These are phyloP conservation scores for Capra hircus DNA, from an alignment of 2,113 vertebrate species.

Conservation along the genomic window DNA sequence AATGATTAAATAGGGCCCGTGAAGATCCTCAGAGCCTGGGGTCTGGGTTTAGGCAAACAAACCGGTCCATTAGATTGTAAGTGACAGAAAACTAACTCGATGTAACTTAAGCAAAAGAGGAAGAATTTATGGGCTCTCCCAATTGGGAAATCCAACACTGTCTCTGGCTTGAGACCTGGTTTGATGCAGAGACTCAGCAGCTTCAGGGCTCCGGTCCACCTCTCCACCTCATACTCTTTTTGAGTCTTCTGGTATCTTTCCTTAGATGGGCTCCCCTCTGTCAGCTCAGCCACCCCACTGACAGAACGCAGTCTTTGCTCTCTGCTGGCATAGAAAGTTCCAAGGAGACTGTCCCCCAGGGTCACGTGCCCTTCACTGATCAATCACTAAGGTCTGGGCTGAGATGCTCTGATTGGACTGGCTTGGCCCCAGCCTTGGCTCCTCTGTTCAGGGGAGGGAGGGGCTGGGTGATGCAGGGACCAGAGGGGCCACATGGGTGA, in stretches of 20 bases:
- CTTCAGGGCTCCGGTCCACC: background rate
- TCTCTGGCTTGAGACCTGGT: background rate
- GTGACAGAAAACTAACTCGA: background rate
- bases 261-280: background rate
- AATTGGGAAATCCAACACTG: background rate
- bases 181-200: background rate
- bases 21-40: background rate
- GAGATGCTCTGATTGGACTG: background rate
- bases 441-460: background rate
- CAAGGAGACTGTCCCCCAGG: background rate
- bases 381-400: background rate
- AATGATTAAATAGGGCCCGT: background rate
- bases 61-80: background rate
- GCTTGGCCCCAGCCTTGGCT: background rate
- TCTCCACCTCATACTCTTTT: background rate
- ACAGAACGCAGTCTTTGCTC: background rate
- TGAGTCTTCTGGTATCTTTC: background rate
- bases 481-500: background rate
- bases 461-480: no score
- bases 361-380: background rate
- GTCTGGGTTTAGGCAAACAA: background rate
- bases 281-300: background rate
- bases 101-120: background rate
- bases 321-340: background rate
- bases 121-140: background rate